A percentile compares a stretch with the other conserved stretches of the same genome.
phyloP scores from a whole-genome alignment of 2,113 vertebrate species.

The Silurus glanis region DNA sequence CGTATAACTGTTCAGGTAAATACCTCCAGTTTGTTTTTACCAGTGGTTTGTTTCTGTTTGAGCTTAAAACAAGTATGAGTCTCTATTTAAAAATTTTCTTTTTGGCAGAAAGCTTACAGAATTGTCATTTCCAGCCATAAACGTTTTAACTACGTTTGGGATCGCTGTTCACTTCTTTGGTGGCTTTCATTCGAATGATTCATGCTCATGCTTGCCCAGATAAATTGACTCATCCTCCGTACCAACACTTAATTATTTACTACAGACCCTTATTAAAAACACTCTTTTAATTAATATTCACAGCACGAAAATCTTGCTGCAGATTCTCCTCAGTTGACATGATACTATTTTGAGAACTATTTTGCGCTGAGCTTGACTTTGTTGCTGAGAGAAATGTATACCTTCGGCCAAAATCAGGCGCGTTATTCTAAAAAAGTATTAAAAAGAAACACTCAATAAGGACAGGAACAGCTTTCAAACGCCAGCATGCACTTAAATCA shows the following conservation, averaged over 20 bases:
- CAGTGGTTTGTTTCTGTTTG: background rate
- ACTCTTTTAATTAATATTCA: background rate
- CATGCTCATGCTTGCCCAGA: background rate
- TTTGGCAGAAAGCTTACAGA: background rate
- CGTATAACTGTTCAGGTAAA: too few relatives aligned
- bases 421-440: background rate
- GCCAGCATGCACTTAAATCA: background rate
- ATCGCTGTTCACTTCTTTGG: background rate
- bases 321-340: background rate
- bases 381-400: background rate
- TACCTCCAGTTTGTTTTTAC: background rate
- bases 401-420: background rate
- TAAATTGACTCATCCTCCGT: background rate
- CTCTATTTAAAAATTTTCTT: background rate
- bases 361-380: background rate
- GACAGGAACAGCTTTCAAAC: background rate
- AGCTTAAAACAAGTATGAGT: background rate
- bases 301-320: background rate
- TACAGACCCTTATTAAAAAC: background rate
- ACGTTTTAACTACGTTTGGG: background rate
- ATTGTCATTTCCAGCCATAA: background rate
- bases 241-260: background rate
- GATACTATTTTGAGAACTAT: background rate
- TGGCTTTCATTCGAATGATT: background rate
- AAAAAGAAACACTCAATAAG: background rate